Evolutionary conservation across 1,140 invertebrate genomes (phyloP).

Genomic region (Pseudomyrmex pallidus): DNA sequence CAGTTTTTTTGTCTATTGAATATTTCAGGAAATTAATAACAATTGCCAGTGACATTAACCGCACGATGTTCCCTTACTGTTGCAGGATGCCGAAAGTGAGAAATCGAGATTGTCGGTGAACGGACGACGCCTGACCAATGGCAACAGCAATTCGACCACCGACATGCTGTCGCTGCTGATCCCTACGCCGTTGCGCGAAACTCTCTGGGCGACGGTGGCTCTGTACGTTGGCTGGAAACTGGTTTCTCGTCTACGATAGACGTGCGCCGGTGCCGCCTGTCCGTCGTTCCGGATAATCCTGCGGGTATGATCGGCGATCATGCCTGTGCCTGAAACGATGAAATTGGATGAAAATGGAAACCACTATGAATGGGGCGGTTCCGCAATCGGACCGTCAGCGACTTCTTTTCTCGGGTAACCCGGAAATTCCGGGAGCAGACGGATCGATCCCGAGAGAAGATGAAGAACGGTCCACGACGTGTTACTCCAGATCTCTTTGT

Average conservation of each 20-base stretch:
- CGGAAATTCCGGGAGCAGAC: conserved; percentile 24
- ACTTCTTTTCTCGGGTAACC: conserved; percentile 13
- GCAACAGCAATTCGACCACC: conserved; percentile 75
- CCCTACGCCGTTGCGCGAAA: conserved; percentile 83
- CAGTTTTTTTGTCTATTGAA: too few relatives aligned
- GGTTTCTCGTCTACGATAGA: conserved; percentile 84
- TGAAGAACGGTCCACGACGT: neutral
- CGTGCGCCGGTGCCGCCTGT: conserved; percentile 42
- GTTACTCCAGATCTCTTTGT: neutral
- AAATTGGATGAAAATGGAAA: neutral
- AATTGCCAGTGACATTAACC: neutral
- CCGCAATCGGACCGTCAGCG: conserved; percentile 15
- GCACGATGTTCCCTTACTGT: conserved; percentile 49
- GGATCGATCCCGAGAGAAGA: conserved; percentile 9
- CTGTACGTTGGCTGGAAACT: conserved; percentile 84
- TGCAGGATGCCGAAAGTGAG: conserved; percentile 83
- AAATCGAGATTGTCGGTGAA: conserved; percentile 81
- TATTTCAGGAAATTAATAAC: too few relatives aligned
- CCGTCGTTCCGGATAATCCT: conserved; percentile 17
- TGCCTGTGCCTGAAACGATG: conserved; percentile 26
- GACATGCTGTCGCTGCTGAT: conserved; percentile 81
- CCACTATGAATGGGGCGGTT: too few relatives aligned
- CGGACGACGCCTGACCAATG: conserved; percentile 73
- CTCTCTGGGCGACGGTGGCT: conserved; percentile 83
- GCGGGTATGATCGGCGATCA: conserved; percentile 15